A percentile compares a stretch with the other conserved stretches of the same genome.
phyloP scores from a whole-genome alignment of 1,140 invertebrate species.

The Anastatus disparis region DNA sequence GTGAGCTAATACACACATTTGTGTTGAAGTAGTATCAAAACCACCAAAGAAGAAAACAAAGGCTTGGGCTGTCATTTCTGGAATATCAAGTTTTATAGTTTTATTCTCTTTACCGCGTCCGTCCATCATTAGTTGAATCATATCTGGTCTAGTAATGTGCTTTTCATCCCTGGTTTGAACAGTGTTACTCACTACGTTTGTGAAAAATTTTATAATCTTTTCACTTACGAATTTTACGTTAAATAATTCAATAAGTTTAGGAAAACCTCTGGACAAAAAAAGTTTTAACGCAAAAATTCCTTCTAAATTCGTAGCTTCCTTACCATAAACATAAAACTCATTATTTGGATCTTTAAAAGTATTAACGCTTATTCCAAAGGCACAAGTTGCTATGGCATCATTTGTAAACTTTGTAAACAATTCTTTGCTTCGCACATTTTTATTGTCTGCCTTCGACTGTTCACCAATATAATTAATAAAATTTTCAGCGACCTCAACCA shows the following conservation, averaged over 20 bases:
- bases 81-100: slow-evolving; percentile 40
- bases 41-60: too few species aligned
- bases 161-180: slow-evolving; percentile 62
- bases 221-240: slow-evolving; percentile 45
- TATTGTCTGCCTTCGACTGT: neutral
- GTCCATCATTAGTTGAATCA: slow-evolving; percentile 68
- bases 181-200: slow-evolving; percentile 54
- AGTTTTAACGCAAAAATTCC: slow-evolving; percentile 49
- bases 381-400: slow-evolving; percentile 55
- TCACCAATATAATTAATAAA: slow-evolving; percentile 36
- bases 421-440: slow-evolving; percentile 49
- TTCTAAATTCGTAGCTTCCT: slow-evolving; percentile 56
- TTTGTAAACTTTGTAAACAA: slow-evolving; percentile 48
- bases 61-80: slow-evolving; percentile 50
- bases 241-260: slow-evolving; percentile 28
- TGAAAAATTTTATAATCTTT: slow-evolving; percentile 47
- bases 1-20: slow-evolving; percentile 67
- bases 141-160: too few species aligned
- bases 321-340: slow-evolving; percentile 63
- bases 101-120: slow-evolving; percentile 53
- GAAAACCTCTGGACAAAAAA: slow-evolving; percentile 43
- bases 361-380: slow-evolving; percentile 66
- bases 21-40: slow-evolving; percentile 69
- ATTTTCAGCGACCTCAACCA: slow-evolving; percentile 44
- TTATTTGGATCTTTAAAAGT: slow-evolving; percentile 62